phyloP scores from a whole-genome alignment of 2,113 vertebrate species.

The Pelusios castaneus region DNA sequence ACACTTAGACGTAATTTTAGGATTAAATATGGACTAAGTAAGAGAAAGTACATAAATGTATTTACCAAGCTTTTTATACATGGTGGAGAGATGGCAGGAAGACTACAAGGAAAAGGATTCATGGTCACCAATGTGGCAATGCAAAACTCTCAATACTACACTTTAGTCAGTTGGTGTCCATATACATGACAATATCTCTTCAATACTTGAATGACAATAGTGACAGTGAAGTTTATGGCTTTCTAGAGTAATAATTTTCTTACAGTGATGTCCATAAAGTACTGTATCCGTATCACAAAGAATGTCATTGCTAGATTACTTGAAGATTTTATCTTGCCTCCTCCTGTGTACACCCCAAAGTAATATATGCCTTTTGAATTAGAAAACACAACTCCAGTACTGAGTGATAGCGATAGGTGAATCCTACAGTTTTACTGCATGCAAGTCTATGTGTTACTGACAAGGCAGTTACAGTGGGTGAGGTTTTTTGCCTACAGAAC shows the following conservation, averaged over 20 bases:
- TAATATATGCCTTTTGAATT: neutral
- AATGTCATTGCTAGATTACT: neutral
- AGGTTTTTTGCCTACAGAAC: neutral
- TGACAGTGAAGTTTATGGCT: neutral
- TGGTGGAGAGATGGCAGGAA: neutral
- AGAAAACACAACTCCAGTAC: neutral
- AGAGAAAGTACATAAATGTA: neutral
- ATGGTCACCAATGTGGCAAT: neutral
- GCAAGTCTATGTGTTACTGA: neutral
- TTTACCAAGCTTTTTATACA: neutral
- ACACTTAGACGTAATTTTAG: neutral
- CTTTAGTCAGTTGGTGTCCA: accelerated
- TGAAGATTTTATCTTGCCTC: neutral
- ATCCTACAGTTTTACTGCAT: neutral
- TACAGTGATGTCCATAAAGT: neutral
- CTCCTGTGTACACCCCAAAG: neutral
- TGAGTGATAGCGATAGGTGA: neutral
- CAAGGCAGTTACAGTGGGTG: neutral
- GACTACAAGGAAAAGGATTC: neutral
- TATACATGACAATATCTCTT: neutral
- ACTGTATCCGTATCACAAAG: neutral
- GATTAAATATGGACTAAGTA: neutral
- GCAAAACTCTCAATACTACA: neutral
- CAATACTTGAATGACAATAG: accelerated
- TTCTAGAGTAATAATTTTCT: neutral